These are phyloP conservation scores for Bradypus variegatus DNA, from an alignment of 2,797 vertebrate genomes.

Conservation along the genomic window DNA sequence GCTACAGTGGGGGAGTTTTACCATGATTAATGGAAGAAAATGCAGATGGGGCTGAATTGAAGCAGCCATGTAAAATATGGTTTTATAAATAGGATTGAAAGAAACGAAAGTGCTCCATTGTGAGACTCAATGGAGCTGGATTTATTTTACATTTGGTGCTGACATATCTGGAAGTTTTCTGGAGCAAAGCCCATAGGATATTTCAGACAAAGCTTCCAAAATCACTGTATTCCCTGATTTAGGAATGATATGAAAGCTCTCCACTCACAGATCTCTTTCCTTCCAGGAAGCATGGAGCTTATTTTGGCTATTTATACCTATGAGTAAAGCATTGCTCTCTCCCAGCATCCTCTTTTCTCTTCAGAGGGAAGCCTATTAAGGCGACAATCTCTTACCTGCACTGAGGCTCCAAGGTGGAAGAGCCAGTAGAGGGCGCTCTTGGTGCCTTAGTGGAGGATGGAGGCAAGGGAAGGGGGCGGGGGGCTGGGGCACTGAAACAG, in stretches of 20 bases:
- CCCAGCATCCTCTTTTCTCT: background rate
- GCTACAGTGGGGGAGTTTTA: constrained; percentile 50
- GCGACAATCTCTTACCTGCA: background rate
- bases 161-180: background rate
- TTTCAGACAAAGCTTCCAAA: background rate
- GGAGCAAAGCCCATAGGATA: background rate
- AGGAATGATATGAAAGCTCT: background rate
- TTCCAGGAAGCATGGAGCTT: background rate
- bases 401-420: background rate
- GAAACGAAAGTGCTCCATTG: background rate
- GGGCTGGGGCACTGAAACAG: background rate
- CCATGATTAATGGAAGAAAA: constrained; percentile 58
- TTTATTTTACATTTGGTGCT: background rate
- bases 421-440: no score
- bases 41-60: constrained; percentile 54
- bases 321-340: background rate
- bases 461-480: background rate
- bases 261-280: background rate
- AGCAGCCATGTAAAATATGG: background rate
- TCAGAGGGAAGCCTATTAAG: background rate
- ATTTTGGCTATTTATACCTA: background rate
- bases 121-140: constrained; percentile 34
- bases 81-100: constrained; percentile 47
- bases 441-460: background rate
- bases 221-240: background rate